A percentile compares a stretch with the other conserved stretches of the same genome.
phyloP scores from a whole-genome alignment of 53 echinoderm and acorn worm genomes.

The Stichopus horrens region DNA sequence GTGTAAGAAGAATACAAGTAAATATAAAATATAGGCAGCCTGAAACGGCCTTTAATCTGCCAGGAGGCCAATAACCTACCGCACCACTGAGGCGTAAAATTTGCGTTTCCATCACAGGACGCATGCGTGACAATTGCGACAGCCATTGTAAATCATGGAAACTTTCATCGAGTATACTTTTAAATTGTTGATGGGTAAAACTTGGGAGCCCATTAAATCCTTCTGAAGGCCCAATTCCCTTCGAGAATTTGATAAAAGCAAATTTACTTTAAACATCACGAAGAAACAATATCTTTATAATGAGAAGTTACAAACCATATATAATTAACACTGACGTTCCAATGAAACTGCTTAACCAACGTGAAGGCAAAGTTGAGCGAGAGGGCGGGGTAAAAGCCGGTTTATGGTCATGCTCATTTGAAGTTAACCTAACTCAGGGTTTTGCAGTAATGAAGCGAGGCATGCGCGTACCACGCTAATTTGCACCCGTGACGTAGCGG shows the following conservation, averaged over 20 bases:
- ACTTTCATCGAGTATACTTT: slow-evolving; percentile 34
- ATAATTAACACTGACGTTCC: slow-evolving; percentile 44
- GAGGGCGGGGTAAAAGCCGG: slow-evolving; percentile 31
- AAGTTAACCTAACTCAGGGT: slow-evolving; percentile 37
- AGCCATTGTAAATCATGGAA: slow-evolving; percentile 24
- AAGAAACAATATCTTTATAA: slow-evolving; percentile 28
- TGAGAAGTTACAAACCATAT: slow-evolving; percentile 45
- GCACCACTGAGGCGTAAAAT: slow-evolving; percentile 35
- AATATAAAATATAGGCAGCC: too few species aligned
- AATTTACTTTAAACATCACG: slow-evolving; percentile 24
- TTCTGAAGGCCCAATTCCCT: slow-evolving; percentile 17
- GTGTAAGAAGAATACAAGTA: too few species aligned
- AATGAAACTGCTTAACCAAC: slow-evolving; percentile 35
- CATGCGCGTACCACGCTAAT: slow-evolving; percentile 39
- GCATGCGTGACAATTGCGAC: slow-evolving; percentile 36
- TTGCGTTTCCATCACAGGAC: slow-evolving; percentile 43
- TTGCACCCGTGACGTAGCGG: slow-evolving; percentile 33
- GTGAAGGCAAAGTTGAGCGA: slow-evolving; percentile 9
- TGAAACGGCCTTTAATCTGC: not conserved
- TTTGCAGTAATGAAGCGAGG: slow-evolving; percentile 35
- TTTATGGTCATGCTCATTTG: slow-evolving; percentile 36
- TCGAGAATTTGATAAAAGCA: slow-evolving; percentile 47
- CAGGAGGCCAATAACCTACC: slow-evolving; percentile 40
- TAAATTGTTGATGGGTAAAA: slow-evolving; percentile 29
- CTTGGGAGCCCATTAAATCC: slow-evolving; percentile 26